A percentile compares a stretch with the other conserved stretches of the same genome.
phyloP scores from a whole-genome alignment of 2,113 vertebrate species.

The Tyrannus savana region DNA sequence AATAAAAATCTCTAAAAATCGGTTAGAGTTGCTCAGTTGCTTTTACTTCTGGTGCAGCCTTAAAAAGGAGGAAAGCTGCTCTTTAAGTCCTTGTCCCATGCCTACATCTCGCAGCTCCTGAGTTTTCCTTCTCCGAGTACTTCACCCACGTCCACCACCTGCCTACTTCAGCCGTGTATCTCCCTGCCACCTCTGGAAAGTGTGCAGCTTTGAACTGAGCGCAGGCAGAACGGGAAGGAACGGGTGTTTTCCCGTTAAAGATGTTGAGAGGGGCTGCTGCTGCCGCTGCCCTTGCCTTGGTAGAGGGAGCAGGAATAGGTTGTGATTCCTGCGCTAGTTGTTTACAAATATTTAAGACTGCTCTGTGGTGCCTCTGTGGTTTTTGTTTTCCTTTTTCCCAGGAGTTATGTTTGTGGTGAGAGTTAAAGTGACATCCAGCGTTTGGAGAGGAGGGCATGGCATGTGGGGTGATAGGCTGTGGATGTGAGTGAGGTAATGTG shows the following conservation, averaged over 20 bases:
- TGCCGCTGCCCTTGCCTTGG: rapidly evolving
- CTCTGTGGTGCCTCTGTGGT: not conserved
- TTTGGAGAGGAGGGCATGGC: not conserved
- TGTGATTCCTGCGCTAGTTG: not conserved
- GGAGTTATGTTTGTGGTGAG: slow-evolving; percentile 37
- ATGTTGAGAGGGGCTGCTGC: not conserved
- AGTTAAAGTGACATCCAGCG: not conserved
- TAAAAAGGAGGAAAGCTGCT: not conserved
- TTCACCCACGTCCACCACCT: not conserved
- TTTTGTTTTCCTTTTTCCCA: not conserved
- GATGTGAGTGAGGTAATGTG: not conserved
- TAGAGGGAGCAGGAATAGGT: not conserved
- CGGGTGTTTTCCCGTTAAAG: not conserved
- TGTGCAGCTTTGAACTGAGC: not conserved
- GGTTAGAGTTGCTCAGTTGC: not conserved
- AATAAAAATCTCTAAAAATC: not conserved
- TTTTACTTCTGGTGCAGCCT: not conserved
- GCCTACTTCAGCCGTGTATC: not conserved
- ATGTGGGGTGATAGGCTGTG: not conserved
- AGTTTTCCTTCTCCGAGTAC: not conserved
- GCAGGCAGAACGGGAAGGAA: not conserved
- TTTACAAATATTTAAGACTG: not conserved
- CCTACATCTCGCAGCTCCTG: not conserved
- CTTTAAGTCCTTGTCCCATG: not conserved
- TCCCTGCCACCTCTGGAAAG: not conserved